phyloP scores from a whole-genome alignment of 2,113 vertebrate species.

The Ctenodactylus gundi region DNA sequence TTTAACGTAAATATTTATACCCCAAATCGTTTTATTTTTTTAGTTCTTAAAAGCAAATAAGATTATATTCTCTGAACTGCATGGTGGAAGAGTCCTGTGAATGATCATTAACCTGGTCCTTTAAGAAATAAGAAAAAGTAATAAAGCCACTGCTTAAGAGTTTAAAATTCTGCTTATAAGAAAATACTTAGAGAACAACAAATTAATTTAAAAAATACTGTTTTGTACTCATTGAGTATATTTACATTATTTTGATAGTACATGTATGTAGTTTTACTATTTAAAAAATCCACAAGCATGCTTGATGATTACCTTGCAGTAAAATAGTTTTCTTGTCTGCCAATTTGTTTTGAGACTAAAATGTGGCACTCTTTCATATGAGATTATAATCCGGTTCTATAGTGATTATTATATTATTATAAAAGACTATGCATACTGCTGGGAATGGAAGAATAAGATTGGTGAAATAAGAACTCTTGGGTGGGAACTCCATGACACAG shows the following conservation, averaged over 20 bases:
- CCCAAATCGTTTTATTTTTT: neutral
- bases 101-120: neutral
- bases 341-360: neutral
- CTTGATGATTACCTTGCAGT: neutral
- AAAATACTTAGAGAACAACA: no score
- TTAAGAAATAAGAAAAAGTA: neutral
- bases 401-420: neutral
- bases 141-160: neutral
- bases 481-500: no score
- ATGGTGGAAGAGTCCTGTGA: neutral
- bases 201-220: neutral
- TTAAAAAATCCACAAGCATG: neutral
- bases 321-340: neutral
- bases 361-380: neutral
- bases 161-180: neutral
- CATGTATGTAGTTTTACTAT: neutral
- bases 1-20: neutral
- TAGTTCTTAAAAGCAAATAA: neutral
- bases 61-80: neutral
- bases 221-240: neutral
- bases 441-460: no score
- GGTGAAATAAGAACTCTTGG: no score
- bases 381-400: neutral
- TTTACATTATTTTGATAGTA: neutral
- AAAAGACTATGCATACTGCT: no score